Conservation (phyloP, 2,113 vertebrate genomes). For the Eidolon helvum region DNA sequence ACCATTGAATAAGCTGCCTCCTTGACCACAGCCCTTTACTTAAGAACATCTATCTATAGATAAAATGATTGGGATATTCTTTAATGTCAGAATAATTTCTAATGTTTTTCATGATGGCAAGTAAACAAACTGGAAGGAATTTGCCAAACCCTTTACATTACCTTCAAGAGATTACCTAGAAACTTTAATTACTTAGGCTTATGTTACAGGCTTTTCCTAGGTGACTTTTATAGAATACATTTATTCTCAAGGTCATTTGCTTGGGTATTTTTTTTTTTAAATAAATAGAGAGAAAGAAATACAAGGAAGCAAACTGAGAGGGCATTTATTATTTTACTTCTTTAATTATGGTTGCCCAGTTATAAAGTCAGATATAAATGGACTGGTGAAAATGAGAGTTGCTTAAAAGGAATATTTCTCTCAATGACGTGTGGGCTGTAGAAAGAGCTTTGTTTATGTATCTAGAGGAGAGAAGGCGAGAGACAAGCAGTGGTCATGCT, state of each 20-base stretch:
- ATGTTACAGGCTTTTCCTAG: background rate
- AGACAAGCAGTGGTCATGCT: constrained; percentile 50
- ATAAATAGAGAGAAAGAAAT: background rate
- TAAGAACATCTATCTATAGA: background rate
- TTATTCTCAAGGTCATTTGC: constrained; percentile 13
- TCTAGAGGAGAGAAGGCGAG: background rate
- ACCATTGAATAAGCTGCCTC: background rate
- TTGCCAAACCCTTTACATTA: background rate
- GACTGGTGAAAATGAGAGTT: background rate
- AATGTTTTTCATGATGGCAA: background rate
- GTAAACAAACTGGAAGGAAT: background rate
- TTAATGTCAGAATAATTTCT: background rate
- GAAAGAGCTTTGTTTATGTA: constrained; percentile 38
- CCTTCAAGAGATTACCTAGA: background rate
- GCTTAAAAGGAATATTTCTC: background rate
- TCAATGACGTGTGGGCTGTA: background rate
- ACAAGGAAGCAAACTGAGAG: background rate
- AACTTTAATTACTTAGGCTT: background rate
- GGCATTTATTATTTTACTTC: background rate
- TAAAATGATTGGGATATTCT: background rate
- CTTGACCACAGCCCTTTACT: background rate
- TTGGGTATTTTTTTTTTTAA: background rate
- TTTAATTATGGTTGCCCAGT: background rate
- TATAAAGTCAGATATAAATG: background rate
- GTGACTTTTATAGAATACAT: constrained; percentile 11